phyloP scores from a whole-genome alignment of 1,140 invertebrate species.

The Hestina assimilis region DNA sequence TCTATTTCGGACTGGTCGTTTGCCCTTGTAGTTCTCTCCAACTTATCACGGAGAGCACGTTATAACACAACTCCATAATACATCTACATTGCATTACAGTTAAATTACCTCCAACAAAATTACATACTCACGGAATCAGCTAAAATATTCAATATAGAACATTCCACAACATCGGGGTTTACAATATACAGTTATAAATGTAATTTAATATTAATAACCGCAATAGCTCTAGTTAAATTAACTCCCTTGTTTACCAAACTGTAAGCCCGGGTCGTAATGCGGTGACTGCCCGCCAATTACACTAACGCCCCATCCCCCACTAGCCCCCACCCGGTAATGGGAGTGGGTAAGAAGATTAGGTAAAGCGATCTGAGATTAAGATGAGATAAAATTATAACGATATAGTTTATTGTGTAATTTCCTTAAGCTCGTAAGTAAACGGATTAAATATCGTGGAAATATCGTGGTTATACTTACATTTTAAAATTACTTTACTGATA shows the following conservation, averaged over 20 bases:
- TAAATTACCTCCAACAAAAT: too few species aligned
- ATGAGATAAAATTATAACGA: not conserved
- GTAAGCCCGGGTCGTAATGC: constrained; percentile 6
- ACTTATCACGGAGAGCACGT: too few species aligned
- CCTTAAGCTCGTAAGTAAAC: too few species aligned
- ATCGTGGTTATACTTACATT: too few species aligned
- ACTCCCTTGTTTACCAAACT: constrained; percentile 14
- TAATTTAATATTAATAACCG: constrained; percentile 13
- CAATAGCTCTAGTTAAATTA: constrained; percentile 11
- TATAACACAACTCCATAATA: too few species aligned
- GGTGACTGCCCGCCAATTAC: constrained; percentile 10
- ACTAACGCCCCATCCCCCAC: not conserved
- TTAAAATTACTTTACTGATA: too few species aligned
- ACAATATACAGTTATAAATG: not conserved
- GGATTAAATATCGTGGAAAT: too few species aligned
- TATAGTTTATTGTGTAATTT: too few species aligned
- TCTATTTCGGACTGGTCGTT: too few species aligned
- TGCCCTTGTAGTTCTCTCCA: too few species aligned
- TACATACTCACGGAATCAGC: not conserved
- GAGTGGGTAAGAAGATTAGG: constrained; percentile 10
- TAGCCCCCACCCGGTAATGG: not conserved
- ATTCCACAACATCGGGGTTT: too few species aligned
- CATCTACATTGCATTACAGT: too few species aligned
- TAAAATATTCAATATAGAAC: not conserved
- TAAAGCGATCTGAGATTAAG: constrained; percentile 12